Conservation (phyloP, 2,113 vertebrate genomes). For the Ictalurus furcatus region DNA sequence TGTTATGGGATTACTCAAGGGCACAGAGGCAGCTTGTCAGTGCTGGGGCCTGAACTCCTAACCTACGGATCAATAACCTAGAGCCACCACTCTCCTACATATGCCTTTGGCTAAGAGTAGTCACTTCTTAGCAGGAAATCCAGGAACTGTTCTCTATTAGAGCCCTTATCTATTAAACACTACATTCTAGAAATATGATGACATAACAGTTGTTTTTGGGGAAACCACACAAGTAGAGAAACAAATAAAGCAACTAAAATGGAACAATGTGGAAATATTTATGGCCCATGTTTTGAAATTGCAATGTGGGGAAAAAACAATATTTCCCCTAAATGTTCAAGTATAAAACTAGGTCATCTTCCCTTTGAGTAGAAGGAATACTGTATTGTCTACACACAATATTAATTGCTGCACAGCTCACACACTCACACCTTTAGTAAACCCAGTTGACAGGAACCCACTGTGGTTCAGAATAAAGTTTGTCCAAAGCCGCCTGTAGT, state of each 20-base stretch:
- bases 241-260: conserved; percentile 62
- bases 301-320: conserved; percentile 69
- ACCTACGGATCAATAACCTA: too few relatives aligned
- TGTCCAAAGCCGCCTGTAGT: conserved; percentile 85
- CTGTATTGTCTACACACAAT: conserved; percentile 60
- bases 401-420: conserved; percentile 10
- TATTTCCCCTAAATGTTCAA: conserved; percentile 94
- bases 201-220: conserved; percentile 25
- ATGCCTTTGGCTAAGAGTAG: neutral
- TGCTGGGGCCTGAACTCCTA: too few relatives aligned
- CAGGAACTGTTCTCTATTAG: neutral
- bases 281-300: conserved; percentile 50
- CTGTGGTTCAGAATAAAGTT: conserved; percentile 84
- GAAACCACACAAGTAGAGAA: conserved; percentile 57
- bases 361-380: conserved; percentile 92
- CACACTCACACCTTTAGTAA: conserved; percentile 75
- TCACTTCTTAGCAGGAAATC: neutral
- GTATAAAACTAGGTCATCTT: conserved; percentile 93
- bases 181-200: neutral
- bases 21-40: too few relatives aligned
- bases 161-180: neutral
- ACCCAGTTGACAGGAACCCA: conserved; percentile 99
- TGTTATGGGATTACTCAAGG: too few relatives aligned
- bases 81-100: too few relatives aligned
- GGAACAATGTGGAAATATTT: conserved; percentile 54